Percentiles rank a stretch among this genome's conserved stretches.
These are phyloP conservation scores for Coccyzus lansbergi DNA, from an alignment of 2,797 vertebrate genomes.

Conservation along the genomic window DNA sequence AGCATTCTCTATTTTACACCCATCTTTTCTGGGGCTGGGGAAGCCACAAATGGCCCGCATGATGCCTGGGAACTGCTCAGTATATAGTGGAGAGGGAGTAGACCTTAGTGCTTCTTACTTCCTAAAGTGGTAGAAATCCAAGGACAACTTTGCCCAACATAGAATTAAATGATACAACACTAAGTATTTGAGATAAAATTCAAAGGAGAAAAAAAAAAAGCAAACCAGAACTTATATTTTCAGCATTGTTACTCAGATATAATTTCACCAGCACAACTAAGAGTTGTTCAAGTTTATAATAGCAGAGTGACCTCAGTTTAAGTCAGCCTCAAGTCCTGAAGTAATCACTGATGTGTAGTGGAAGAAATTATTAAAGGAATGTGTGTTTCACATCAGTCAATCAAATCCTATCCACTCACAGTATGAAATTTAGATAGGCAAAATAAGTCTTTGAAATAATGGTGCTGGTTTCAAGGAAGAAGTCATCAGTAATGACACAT, in stretches of 20 bases:
- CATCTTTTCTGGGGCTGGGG: not conserved
- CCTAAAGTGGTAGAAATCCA: not conserved
- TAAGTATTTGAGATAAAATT: not conserved
- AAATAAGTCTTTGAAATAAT: slow-evolving; percentile 7
- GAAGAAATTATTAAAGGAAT: not conserved
- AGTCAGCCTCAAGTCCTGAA: not conserved
- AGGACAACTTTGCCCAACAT: accelerated
- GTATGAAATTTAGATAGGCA: not conserved
- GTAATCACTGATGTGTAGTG: not conserved
- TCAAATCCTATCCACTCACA: not conserved
- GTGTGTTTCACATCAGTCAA: not conserved
- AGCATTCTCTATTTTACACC: not conserved
- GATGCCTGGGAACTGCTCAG: not conserved
- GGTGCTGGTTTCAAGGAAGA: not conserved
- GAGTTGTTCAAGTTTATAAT: not conserved
- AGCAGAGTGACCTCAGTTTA: not conserved
- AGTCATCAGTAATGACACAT: not conserved
- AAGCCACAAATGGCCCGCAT: not conserved
- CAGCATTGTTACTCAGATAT: not conserved
- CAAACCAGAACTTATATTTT: not conserved
- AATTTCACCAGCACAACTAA: not conserved
- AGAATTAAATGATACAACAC: not conserved
- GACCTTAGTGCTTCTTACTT: not conserved
- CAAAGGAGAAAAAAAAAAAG: not conserved
- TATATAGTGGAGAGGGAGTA: not conserved